These are phyloP conservation scores for Drusus annulatus DNA, from an alignment of 1,140 invertebrate genomes.

Conservation along the genomic window DNA sequence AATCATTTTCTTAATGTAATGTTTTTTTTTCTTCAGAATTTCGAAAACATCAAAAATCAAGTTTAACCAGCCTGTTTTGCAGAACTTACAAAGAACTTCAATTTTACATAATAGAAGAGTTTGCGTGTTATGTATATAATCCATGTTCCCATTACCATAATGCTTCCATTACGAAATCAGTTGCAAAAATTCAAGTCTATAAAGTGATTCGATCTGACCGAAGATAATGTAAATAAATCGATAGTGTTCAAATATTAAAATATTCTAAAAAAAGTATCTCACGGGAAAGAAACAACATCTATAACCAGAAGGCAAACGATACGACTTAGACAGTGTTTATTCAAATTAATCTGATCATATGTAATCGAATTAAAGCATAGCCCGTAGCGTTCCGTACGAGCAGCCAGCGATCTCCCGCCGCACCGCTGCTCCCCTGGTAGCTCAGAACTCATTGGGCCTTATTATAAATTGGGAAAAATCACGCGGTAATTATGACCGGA, in stretches of 20 bases:
- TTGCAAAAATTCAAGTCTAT: slow-evolving; percentile 12
- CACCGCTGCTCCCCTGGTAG: slow-evolving; percentile 26
- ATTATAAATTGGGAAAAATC: slow-evolving; percentile 51
- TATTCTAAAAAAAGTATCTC: slow-evolving; percentile 43
- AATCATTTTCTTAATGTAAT: too few species aligned
- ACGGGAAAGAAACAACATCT: slow-evolving; percentile 42
- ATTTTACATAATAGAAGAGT: too few species aligned
- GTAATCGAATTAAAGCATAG: slow-evolving; percentile 47
- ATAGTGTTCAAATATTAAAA: slow-evolving; percentile 32
- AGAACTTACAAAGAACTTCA: too few species aligned
- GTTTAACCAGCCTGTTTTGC: too few species aligned
- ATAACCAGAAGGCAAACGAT: slow-evolving; percentile 42
- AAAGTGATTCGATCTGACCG: not conserved
- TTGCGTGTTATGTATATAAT: too few species aligned
- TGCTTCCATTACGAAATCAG: slow-evolving; percentile 29
- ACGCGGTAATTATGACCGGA: slow-evolving; percentile 33
- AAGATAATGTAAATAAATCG: slow-evolving; percentile 17
- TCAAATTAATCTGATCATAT: slow-evolving; percentile 45
- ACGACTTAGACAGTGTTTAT: slow-evolving; percentile 35
- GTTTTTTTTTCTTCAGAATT: too few species aligned
- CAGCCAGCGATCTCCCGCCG: slow-evolving; percentile 3
- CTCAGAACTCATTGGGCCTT: slow-evolving; percentile 46
- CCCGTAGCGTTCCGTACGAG: slow-evolving; percentile 13
- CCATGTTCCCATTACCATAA: slow-evolving; percentile 28
- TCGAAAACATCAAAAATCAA: too few species aligned